phyloP scores from a whole-genome alignment of 2,113 vertebrate genomes.

The Motacilla alba region DNA sequence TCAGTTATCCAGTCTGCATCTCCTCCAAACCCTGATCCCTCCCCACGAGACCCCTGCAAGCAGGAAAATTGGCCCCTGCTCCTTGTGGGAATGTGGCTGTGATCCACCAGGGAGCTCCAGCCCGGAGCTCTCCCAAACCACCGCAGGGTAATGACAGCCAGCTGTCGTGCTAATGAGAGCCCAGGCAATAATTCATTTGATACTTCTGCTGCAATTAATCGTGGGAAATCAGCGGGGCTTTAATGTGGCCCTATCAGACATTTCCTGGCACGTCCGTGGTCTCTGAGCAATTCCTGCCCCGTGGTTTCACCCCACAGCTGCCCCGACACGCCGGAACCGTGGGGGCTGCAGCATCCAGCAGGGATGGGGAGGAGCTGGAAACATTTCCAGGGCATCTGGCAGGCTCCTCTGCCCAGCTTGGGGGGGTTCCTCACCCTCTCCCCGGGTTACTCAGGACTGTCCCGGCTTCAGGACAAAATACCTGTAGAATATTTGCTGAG shows the following conservation, averaged over 20 bases:
- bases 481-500: background rate
- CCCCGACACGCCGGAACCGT: background rate
- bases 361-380: background rate
- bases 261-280: background rate
- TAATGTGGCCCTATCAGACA: slow-evolving; percentile 25
- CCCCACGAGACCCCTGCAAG: background rate
- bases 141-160: background rate
- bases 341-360: background rate
- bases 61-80: background rate
- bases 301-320: background rate
- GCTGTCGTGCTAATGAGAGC: slow-evolving; percentile 24
- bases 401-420: background rate
- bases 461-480: background rate
- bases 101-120: background rate
- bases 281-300: background rate
- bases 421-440: background rate
- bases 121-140: background rate
- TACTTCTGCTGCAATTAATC: slow-evolving; percentile 19
- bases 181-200: slow-evolving; percentile 42
- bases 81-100: background rate
- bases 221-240: background rate
- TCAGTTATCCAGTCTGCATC: background rate
- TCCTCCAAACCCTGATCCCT: background rate
- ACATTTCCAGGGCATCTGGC: background rate
- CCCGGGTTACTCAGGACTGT: rapidly evolving